phyloP scores from a whole-genome alignment of 35 echinoderm and acorn worm species.

The Eucidaris tribuloides region DNA sequence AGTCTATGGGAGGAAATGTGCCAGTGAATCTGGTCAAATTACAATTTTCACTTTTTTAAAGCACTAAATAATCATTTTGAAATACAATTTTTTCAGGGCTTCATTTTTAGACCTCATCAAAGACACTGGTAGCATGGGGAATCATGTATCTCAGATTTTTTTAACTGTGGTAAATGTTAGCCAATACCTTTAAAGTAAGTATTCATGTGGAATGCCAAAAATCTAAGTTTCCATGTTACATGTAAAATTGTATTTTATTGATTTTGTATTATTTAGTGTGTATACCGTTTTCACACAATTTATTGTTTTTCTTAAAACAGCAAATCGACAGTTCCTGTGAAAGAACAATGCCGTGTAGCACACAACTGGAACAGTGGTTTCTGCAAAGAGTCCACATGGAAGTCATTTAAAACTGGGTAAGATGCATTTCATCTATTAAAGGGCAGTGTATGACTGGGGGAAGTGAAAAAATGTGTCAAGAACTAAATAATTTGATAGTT shows the following conservation, averaged over 20 bases:
- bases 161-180: background rate
- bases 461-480: too few species aligned
- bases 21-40: too few species aligned
- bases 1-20: too few species aligned
- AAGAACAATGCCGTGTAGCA: background rate
- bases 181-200: background rate
- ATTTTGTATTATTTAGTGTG: background rate
- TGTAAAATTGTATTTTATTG: background rate
- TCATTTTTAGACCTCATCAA: too few species aligned
- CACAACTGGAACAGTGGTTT: background rate
- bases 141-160: too few species aligned
- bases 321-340: background rate
- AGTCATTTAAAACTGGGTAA: slow-evolving; percentile 3
- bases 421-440: too few species aligned
- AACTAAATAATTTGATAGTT: too few species aligned
- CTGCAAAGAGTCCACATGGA: background rate
- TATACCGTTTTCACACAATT: background rate
- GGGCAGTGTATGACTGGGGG: too few species aligned
- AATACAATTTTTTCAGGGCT: too few species aligned
- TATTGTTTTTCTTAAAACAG: background rate
- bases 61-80: too few species aligned
- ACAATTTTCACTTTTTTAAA: too few species aligned
- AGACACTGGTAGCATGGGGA: too few species aligned
- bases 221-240: background rate
- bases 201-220: background rate